Conservation (phyloP, 2,113 vertebrate species). For the Hemibates koningsi region DNA sequence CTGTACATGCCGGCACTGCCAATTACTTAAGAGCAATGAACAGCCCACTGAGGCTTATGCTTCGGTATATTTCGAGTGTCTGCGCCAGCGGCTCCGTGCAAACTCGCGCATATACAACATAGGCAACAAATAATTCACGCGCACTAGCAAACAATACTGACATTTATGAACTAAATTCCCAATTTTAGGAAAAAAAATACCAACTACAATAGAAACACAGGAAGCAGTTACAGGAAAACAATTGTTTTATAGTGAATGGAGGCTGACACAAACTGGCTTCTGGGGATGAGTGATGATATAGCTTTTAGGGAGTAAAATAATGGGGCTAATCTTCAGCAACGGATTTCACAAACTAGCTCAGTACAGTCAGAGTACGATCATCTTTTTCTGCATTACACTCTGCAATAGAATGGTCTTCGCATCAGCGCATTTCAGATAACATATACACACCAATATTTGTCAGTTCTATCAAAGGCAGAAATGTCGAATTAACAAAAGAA, state of each 20-base stretch:
- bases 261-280: not conserved
- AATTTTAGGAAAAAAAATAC: not conserved
- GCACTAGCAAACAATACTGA: not conserved
- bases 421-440: not conserved
- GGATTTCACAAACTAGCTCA: not conserved
- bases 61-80: not conserved
- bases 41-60: not conserved
- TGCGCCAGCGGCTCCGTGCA: not conserved
- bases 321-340: not conserved
- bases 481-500: not conserved
- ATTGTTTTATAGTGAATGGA: not conserved
- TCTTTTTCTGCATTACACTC: not conserved
- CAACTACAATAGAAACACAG: not conserved
- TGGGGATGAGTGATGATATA: not conserved
- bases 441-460: not conserved
- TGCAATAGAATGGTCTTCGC: not conserved
- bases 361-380: rapidly evolving
- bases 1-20: constrained; percentile 12
- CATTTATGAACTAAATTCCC: not conserved
- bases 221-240: not conserved
- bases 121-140: not conserved
- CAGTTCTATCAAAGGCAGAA: not conserved
- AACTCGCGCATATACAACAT: not conserved
- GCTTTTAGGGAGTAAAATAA: not conserved
- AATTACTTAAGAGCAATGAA: constrained; percentile 52